Percentiles rank a stretch among this genome's conserved stretches.
Conservation (phyloP, 30 jellyfish, hydroid and myxozoan species). For the Phacellophora camtschatica region DNA sequence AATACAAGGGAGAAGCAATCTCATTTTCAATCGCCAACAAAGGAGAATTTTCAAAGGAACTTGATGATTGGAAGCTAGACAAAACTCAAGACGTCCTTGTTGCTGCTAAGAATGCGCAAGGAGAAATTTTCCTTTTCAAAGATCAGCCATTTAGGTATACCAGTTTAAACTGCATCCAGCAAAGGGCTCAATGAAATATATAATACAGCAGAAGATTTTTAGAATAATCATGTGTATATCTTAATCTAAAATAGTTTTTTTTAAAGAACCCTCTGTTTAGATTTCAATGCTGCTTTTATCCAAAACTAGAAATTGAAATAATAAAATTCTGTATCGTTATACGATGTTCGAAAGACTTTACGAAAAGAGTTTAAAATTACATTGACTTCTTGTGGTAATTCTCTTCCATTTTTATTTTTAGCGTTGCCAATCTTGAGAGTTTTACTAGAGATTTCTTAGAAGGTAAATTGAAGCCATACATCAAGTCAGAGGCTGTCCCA, state of each 20-base stretch:
- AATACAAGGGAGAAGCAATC: conserved; percentile 35
- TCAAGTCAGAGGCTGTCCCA: conserved; percentile 95
- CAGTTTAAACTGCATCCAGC: no score
- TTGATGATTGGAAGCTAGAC: conserved; percentile 70
- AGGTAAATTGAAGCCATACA: conserved; percentile 80
- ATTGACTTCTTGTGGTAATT: no score
- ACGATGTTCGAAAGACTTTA: no score
- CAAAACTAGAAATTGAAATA: no score
- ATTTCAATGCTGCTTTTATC: no score
- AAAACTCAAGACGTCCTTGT: conserved; percentile 47
- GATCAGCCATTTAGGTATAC: conserved; percentile 66
- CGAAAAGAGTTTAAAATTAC: no score
- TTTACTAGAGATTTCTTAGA: conserved; percentile 75
- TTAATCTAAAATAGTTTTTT: no score
- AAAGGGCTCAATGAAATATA: no score
- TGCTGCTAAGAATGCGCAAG: conserved; percentile 50
- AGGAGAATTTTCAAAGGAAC: conserved; percentile 46
- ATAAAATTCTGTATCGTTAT: no score
- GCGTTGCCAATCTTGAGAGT: conserved; percentile 72
- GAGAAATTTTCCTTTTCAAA: conserved; percentile 51
- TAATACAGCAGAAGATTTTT: no score
- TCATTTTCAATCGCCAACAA: conserved; percentile 83
- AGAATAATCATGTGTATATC: no score
- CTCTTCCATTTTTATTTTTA: neutral
- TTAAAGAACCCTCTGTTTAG: no score